phyloP scores from a whole-genome alignment of 2,113 vertebrate genomes.

The Pangasianodon hypophthalmus region DNA sequence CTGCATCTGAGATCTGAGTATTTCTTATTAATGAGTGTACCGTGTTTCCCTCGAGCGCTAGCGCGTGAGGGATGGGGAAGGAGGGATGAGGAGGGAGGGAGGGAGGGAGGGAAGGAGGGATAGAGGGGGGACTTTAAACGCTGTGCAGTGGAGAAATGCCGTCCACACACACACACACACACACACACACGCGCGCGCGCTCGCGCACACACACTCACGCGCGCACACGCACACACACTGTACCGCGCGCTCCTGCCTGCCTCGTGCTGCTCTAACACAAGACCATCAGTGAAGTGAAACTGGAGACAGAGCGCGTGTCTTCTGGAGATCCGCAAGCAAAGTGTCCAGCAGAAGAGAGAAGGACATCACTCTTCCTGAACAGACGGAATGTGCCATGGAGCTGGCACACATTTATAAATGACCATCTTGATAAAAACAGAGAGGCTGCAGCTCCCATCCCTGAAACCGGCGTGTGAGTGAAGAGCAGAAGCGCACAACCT shows the following conservation, averaged over 20 bases:
- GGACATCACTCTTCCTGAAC: constrained; percentile 27
- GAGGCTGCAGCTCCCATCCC: background rate
- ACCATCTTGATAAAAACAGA: constrained; percentile 48
- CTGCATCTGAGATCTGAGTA: background rate
- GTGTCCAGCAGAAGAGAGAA: background rate
- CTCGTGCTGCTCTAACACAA: background rate
- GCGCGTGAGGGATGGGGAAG: background rate
- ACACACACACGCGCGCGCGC: background rate
- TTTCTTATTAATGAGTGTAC: constrained; percentile 4
- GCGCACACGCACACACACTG: background rate
- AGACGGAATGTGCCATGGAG: constrained; percentile 64
- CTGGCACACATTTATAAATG: constrained; percentile 54
- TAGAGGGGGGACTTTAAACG: background rate
- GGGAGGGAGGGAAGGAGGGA: background rate
- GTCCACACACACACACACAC: background rate
- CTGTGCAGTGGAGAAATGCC: constrained; percentile 35
- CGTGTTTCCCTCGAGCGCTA: background rate
- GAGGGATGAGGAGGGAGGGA: background rate
- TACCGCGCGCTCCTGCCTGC: background rate
- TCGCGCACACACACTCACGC: background rate
- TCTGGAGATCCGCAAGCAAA: background rate
- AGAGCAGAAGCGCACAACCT: background rate
- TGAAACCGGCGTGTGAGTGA: constrained; percentile 25
- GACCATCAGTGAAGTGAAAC: constrained; percentile 14
- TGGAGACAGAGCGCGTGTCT: background rate